Evolutionary conservation across 2,113 vertebrate species (phyloP).

Genomic region (Bungarus multicinctus): DNA sequence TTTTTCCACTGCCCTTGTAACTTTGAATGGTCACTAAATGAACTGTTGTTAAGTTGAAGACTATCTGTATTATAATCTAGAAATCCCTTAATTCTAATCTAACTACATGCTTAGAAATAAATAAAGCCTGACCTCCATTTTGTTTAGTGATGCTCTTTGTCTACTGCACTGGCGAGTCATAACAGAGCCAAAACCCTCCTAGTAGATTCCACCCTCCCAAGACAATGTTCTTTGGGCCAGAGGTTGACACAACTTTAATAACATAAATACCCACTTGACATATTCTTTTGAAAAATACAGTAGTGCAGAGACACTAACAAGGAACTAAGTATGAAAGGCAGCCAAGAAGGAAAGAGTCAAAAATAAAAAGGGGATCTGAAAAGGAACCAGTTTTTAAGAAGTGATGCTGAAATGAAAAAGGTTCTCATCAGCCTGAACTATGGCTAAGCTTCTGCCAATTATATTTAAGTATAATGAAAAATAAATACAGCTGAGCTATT

Average conservation of each 20-base stretch:
- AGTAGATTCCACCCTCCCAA: background rate
- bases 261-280: constrained; percentile 25
- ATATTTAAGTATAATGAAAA: constrained; percentile 76
- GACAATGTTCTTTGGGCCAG: constrained; percentile 19
- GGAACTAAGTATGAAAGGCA: constrained; percentile 46
- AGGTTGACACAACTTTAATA: constrained; percentile 13
- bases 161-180: no score
- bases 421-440: constrained; percentile 61
- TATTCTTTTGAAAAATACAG: constrained; percentile 42
- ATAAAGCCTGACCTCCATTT: background rate
- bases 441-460: constrained; percentile 67
- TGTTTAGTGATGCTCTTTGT: background rate
- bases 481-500: constrained; percentile 77
- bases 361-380: constrained; percentile 35
- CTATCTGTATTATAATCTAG: background rate
- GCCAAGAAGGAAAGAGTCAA: constrained; percentile 22
- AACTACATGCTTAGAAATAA: background rate
- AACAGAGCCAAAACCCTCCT: constrained; percentile 14
- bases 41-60: no score
- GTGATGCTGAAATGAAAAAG: constrained; percentile 63
- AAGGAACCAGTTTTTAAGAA: constrained; percentile 52
- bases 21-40: no score
- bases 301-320: constrained; percentile 40
- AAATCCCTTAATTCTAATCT: background rate
- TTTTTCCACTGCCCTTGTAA: no score